Evolutionary conservation across 2,888 invertebrate genomes (phyloP).

Genomic region (Caenorhabditis uteleia): DNA sequence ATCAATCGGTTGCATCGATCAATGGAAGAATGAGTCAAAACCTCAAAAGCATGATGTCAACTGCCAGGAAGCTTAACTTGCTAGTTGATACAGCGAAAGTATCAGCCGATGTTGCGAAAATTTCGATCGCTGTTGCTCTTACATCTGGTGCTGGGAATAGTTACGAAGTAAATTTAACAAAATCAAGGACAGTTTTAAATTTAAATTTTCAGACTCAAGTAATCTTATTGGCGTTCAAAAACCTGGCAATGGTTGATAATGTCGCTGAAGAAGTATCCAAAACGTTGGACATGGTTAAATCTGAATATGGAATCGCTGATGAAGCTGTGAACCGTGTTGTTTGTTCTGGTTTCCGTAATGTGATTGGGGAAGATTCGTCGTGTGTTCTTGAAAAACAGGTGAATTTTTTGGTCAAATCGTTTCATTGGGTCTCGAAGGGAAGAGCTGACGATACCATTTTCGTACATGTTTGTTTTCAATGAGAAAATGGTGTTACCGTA

Average conservation of each 20-base stretch:
- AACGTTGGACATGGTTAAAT: conserved; percentile 10
- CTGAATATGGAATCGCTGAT: conserved; percentile 18
- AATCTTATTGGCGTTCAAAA: conserved; percentile 23
- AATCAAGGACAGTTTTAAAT: too few relatives aligned
- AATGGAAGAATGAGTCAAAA: conserved; percentile 30
- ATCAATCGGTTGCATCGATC: conserved; percentile 28
- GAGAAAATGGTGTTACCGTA: too few relatives aligned
- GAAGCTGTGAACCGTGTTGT: conserved; percentile 22
- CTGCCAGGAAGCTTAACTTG: conserved; percentile 24
- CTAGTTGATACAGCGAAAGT: conserved; percentile 28
- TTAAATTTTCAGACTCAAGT: too few relatives aligned
- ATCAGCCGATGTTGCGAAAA: conserved; percentile 9
- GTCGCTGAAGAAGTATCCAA: conserved; percentile 18
- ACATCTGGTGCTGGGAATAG: conserved; percentile 26
- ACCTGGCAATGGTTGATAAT: conserved; percentile 10
- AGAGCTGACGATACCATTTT: too few relatives aligned
- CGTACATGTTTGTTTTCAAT: too few relatives aligned
- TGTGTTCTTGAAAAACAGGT: conserved; percentile 6
- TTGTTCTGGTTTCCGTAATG: conserved; percentile 23
- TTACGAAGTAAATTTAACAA: too few relatives aligned
- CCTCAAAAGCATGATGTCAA: conserved; percentile 20
- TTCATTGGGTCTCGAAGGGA: too few relatives aligned
- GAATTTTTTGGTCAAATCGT: not conserved
- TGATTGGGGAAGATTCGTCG: conserved; percentile 7
- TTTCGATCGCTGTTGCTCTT: conserved; percentile 33